Base-by-base conservation (phyloP, 1,140 invertebrate species). In the Lordiphosa collinella region DNA sequence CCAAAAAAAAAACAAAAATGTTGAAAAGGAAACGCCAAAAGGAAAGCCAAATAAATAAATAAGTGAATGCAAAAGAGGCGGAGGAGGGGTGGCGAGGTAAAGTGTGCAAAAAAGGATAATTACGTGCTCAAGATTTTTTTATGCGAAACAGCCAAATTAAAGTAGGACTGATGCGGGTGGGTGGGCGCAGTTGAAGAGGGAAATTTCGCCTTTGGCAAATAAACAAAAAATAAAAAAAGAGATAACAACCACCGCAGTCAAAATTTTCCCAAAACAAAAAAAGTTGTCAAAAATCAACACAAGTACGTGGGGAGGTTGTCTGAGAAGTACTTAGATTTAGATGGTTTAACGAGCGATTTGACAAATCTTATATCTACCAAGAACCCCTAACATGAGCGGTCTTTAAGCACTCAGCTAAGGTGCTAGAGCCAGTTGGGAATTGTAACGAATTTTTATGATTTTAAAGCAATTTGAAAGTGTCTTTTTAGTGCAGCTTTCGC, bases 51-150 rank as follows among this genome's bases (percentile, higher is more conserved):
- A 74, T 72, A 64, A 71, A 56, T 54, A 70, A 56, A 66, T 65
- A 62, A 58, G 40, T 58, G 31, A 62, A 31, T 35, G 44, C 31
- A 29, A 34, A 22, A 16, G 12, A 10, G 38, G 6, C 4, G 38
- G 4, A 4, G 14, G 47, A 13, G 8, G 43, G n/a, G 25, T 10
- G 31, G 16, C 10, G 22, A 34, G 29, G 16, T 49, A 18, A 51
- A 56, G 59, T 36, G 32, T 67, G 50, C 48, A 50, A 56, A 53
- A 80, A 80, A 82, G 76, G 75, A 80, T 80, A 82, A 80, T 80
- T 80, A 80, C 70, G 76, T 80, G 75, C 75, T 75, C 67, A 68
- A 80, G 65, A 69, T 59, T 69, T 69, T 35, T 52, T 49, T 62
- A 32, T 12, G 34, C 50, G 38, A 63, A 60, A 43, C 32, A 44